Base-by-base conservation (phyloP, 2,888 invertebrate genomes). In the Pyralis farinalis region DNA sequence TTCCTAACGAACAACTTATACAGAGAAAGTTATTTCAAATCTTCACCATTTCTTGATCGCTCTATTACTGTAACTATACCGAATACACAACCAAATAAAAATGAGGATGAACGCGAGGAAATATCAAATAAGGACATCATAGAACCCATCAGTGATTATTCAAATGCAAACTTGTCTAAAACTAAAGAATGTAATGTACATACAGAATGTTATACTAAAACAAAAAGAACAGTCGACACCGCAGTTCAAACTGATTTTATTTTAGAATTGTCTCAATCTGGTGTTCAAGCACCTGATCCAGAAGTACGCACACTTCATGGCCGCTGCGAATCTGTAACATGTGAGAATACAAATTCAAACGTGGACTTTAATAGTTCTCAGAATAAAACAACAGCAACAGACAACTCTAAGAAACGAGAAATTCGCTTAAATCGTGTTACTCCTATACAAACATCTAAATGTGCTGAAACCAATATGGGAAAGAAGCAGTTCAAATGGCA, bases 401-500 rank as follows among this genome's bases (percentile, higher is more conserved):
- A 32, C 28, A 27, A 6, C 8, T 29, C 31, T 5, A 59, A 49
- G 37, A 54, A 40, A 12, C 54, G 53, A 43, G 54, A 55, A 41
- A 59, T 67, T 44, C 53, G 51, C 37, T 46, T 70, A 28, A 67
- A 59, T 41, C 61, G 64, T 1, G 51, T 44, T 20, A 20, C 21
- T 35, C 51, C 52, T 1, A 45, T 45, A 30, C 44, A 40, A 34
- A 29, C 21, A 6, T 4, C 34, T 10, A 33, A 36, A 29, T 12
- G 22, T n/a, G 32, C 16, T 12, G 32, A 40, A 16, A 49, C 49
- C 35, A 48, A 28, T 40, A 40, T 20, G 11, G 50, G 51, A 9
- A 63, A 54, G 34, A 68, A 52, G 43, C 50, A 58, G 37, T 69
- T 62, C 22, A 69, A 64, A 52, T 76, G 76, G 73, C 63, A 70